phyloP scores from a whole-genome alignment of 2,888 invertebrate species.

The Tenodera sinensis region DNA sequence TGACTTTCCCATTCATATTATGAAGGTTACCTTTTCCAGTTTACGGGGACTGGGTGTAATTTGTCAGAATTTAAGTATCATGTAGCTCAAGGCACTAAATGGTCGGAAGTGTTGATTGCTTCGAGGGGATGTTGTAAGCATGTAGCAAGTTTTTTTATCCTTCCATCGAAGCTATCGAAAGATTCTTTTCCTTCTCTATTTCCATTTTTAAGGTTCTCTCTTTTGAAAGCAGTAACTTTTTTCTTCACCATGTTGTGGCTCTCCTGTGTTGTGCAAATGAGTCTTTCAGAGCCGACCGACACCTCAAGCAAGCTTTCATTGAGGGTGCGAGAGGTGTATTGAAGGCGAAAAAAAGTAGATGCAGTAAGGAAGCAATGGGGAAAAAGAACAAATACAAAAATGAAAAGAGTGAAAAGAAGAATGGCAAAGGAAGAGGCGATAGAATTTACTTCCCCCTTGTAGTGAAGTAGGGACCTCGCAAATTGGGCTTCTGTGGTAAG shows the following conservation, averaged over 20 bases:
- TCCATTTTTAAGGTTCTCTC: not conserved
- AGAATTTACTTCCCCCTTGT: not conserved
- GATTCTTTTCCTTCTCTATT: not conserved
- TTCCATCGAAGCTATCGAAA: not conserved
- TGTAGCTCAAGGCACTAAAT: no score
- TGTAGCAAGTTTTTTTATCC: not conserved
- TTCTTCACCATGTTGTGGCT: not conserved
- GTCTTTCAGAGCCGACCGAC: constrained; percentile 3
- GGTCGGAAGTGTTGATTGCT: not conserved
- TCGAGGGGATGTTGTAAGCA: not conserved
- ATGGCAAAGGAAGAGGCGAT: not conserved
- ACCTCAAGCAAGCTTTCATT: constrained; percentile 12
- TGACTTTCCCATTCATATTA: no score
- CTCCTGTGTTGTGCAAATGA: constrained; percentile 23
- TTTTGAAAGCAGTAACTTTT: not conserved
- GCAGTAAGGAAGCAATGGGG: not conserved
- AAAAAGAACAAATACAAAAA: not conserved
- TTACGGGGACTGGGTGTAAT: no score
- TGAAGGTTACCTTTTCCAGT: no score
- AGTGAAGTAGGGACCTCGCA: not conserved
- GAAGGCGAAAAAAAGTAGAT: not conserved
- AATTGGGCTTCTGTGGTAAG: constrained; percentile 19
- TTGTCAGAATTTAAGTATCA: no score
- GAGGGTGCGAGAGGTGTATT: not conserved
- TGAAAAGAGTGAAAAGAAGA: not conserved